These are phyloP conservation scores for Pollicipes pollicipes DNA, from an alignment of 1,140 invertebrate species.

Conservation along the genomic window DNA sequence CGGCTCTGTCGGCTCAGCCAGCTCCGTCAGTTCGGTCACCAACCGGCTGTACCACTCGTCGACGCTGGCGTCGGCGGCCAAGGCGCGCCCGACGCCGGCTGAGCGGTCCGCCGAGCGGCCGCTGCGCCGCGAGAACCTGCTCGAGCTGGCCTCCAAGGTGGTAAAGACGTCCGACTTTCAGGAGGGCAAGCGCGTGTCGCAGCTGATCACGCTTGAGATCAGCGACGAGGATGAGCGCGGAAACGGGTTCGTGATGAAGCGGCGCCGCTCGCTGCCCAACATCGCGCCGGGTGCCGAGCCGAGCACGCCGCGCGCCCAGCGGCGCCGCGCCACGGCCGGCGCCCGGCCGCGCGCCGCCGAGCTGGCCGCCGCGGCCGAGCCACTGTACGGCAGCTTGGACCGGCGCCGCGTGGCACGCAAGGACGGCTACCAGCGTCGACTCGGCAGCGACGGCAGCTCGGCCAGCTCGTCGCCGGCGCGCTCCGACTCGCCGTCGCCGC, in stretches of 20 bases:
- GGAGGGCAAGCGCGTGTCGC: neutral
- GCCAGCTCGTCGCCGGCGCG: neutral
- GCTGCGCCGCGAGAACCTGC: neutral
- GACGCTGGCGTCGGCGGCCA: constrained; percentile 37
- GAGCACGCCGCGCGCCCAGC: neutral
- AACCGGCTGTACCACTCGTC: constrained; percentile 33
- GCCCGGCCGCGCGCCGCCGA: neutral
- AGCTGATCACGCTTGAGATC: constrained; percentile 3
- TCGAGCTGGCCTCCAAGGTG: neutral
- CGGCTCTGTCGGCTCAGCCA: neutral
- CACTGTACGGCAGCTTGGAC: neutral
- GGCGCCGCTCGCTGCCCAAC: neutral
- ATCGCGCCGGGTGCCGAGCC: neutral
- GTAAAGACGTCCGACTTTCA: neutral
- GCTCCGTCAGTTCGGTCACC: constrained; percentile 12
- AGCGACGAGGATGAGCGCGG: neutral
- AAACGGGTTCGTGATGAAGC: neutral
- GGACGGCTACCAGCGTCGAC: neutral
- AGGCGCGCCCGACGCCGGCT: constrained; percentile 19
- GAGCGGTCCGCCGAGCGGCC: neutral
- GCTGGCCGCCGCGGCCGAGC: too few species aligned
- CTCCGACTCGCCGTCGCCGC: constrained; percentile 1
- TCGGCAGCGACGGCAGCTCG: constrained; percentile 1
- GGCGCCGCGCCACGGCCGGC: neutral
- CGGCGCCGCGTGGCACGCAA: neutral